phyloP scores from a whole-genome alignment of 2,113 vertebrate genomes.

The Oriolus oriolus region DNA sequence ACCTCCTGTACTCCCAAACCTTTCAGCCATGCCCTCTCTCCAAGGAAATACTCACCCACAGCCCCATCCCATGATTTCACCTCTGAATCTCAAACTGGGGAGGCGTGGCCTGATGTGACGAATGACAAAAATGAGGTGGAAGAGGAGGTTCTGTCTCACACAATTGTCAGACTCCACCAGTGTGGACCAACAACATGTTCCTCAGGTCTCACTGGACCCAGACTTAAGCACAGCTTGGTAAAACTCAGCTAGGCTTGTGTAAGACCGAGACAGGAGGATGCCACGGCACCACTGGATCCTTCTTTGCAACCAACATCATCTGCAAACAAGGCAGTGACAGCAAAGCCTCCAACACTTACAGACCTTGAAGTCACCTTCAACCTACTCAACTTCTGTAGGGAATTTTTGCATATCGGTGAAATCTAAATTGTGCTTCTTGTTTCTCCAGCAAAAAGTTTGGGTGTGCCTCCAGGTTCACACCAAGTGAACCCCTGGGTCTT shows the following conservation, averaged over 20 bases:
- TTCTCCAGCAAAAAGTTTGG: background rate
- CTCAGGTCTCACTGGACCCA: background rate
- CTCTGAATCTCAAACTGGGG: background rate
- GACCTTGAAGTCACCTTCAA: background rate
- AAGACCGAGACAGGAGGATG: background rate
- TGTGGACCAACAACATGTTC: fast-evolving
- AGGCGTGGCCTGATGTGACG: fast-evolving
- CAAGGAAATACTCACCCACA: background rate
- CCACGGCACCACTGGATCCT: background rate
- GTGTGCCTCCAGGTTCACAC: background rate
- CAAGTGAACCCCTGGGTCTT: background rate
- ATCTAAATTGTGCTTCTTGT: background rate
- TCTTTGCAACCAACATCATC: background rate
- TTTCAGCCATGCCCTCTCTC: background rate
- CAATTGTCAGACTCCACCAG: background rate
- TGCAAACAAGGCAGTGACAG: background rate
- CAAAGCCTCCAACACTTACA: background rate
- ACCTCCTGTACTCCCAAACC: background rate
- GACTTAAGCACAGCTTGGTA: background rate
- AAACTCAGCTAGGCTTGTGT: background rate
- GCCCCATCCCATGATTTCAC: background rate
- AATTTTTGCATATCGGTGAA: fast-evolving
- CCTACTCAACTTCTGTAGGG: no score
- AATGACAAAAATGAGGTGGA: background rate
- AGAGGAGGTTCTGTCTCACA: background rate